Evolutionary conservation across 1,140 invertebrate genomes (phyloP), one percentile per base, ranked within the genome.

Genomic region (Rhysida immarginata): DNA sequence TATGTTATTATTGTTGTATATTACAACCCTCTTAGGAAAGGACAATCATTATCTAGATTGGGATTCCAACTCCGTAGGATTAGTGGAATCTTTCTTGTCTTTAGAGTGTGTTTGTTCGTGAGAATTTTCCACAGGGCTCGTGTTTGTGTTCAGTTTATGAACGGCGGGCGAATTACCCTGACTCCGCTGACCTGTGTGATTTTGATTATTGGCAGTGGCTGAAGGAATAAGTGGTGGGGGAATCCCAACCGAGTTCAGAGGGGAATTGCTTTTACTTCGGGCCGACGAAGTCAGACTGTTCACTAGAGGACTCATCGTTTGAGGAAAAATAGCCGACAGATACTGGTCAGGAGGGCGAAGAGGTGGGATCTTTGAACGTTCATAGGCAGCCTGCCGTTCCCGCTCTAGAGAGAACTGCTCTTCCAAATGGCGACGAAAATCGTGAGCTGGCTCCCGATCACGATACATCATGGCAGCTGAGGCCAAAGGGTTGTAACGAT

Each of bases 21-120:
- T n/a, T n/a, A n/a, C n/a, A n/a, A n/a, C n/a, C n/a, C n/a, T n/a
- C n/a, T n/a, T n/a, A n/a, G n/a, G n/a, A n/a, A n/a, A n/a, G n/a
- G n/a, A n/a, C n/a, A n/a, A n/a, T 49, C 46, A 56, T 51, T 56
- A 56, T 51, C 55, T 56, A 25, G 55, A 56, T 24, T 56, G 55
- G 2, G 55, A 56, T 41, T 56, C 45, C 24, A 51, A 25, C 24
- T 54, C 53, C 21, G 53, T 54, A 11, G 35, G 27, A 21, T 54
- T 54, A 44, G 3, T 26, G 5, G 45, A 5, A 21, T 56, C 55
- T 41, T 56, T 56, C 21, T 56, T 56, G 5, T 52, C 25, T 21
- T 56, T 49, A 2, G 45, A 2, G 18, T 49, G 45, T 5, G 25
- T 2, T 3, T 2, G 2, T 25, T 56, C 55, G 44, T 46, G 54